Conservation (phyloP, 35 echinoderm and acorn worm genomes). For the Lytechinus variegatus region DNA sequence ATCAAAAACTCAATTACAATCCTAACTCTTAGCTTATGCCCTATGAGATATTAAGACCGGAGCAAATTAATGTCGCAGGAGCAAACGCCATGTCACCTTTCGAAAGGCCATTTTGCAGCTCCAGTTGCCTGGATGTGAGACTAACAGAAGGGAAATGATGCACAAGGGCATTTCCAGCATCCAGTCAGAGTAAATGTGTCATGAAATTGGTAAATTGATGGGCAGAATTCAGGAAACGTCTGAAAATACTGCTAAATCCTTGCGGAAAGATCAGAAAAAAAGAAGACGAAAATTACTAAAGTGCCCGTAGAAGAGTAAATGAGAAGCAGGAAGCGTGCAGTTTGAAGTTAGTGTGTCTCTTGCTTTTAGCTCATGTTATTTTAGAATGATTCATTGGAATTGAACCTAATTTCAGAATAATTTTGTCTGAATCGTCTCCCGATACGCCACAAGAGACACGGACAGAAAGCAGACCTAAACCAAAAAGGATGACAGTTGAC, state of each 20-base stretch:
- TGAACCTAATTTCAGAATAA: background rate
- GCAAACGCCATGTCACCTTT: too few species aligned
- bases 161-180: background rate
- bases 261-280: background rate
- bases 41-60: too few species aligned
- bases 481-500: background rate
- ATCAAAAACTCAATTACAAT: too few species aligned
- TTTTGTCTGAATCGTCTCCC: constrained; percentile 10
- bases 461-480: background rate
- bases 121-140: background rate
- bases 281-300: background rate
- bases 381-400: background rate
- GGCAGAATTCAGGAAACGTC: constrained; percentile 9
- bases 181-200: constrained; percentile 1
- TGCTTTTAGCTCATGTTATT: background rate
- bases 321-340: background rate
- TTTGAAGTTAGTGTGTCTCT: background rate
- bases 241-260: background rate
- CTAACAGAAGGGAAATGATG: background rate
- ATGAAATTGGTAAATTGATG: constrained; percentile 14
- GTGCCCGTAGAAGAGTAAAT: background rate
- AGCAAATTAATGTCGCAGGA: too few species aligned
- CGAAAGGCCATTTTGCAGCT: too few species aligned
- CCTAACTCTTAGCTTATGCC: too few species aligned
- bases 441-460: background rate